Base-by-base conservation (phyloP, 2,113 vertebrate genomes). In the Centropus bengalensis region DNA sequence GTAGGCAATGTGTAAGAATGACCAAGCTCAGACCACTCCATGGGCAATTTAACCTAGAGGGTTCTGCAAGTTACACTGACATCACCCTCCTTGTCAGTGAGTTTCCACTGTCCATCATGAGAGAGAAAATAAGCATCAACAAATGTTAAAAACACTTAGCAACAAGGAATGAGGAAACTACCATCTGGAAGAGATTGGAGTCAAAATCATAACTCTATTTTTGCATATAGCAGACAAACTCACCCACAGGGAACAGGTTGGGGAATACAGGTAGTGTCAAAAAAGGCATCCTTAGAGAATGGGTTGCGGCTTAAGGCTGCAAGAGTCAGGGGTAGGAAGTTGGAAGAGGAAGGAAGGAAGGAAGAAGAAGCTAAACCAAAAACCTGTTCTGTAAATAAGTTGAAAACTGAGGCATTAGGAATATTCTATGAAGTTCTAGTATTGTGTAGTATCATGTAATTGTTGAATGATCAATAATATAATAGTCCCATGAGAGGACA, bases 111-210 rank as follows among this genome's bases (percentile, higher is more conserved):
- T 32, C 18, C 38, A 58, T 30, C 12, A 7, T 33, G 55, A 79
- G 47, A 92, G 8, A 82, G 60, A 76, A 93, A 86, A 93, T 45
- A 81, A 91, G 88, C 13, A 33, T 38, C 8, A 1, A 74, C 33
- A 82, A 90, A 88, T 45, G 40, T 75, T 78, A 76, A 93, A 93
- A 91, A 56, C 45, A 75, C 54, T 92, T 79, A 68, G 42, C 47
- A 86, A 86, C 56, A 52, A 70, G n/a, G 69, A 95, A 94, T 14
- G 47, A 76, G 77, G 78, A 91, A 84, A 60, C n/a, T 26, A 49
- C 80, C 83, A 82, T 92, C 86, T 95, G 89, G 84, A 81, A 93
- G 56, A 74, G 62, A 93, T 94, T 66, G 81, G 60, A 83, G 66
- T 58, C 69, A 93, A 95, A 92, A 91, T 59, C 82, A 58, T 92